These are phyloP conservation scores for Brachionus manjavacas DNA, from an alignment of 1,140 invertebrate species.

Conservation along the genomic window DNA sequence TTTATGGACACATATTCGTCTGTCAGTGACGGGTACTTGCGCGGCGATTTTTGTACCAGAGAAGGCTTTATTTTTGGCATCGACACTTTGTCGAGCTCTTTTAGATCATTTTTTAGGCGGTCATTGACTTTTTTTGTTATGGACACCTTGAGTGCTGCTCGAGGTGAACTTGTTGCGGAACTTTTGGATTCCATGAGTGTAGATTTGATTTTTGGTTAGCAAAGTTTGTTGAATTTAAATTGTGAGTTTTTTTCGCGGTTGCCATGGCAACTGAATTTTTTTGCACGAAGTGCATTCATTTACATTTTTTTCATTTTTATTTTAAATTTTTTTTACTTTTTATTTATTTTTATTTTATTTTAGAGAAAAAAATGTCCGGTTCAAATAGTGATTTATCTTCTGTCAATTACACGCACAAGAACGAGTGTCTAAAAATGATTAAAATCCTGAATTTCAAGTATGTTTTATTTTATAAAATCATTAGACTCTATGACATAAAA, in stretches of 20 bases:
- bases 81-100: constrained; percentile 7
- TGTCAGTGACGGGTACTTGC: background rate
- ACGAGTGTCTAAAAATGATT: constrained; percentile 27
- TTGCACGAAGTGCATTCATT: background rate
- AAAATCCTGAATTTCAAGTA: background rate
- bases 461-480: too few species aligned
- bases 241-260: background rate
- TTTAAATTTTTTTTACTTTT: background rate
- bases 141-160: background rate
- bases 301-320: background rate
- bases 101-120: background rate
- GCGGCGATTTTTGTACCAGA: background rate
- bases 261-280: background rate
- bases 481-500: too few species aligned
- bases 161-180: background rate
- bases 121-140: background rate
- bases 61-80: background rate
- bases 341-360: background rate
- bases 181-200: constrained; percentile 3
- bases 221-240: background rate
- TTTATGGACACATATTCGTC: background rate
- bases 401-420: background rate
- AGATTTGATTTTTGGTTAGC: background rate
- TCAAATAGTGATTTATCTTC: background rate
- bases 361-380: background rate